phyloP scores from a whole-genome alignment of 2,113 vertebrate genomes.

The Corythaixoides concolor region DNA sequence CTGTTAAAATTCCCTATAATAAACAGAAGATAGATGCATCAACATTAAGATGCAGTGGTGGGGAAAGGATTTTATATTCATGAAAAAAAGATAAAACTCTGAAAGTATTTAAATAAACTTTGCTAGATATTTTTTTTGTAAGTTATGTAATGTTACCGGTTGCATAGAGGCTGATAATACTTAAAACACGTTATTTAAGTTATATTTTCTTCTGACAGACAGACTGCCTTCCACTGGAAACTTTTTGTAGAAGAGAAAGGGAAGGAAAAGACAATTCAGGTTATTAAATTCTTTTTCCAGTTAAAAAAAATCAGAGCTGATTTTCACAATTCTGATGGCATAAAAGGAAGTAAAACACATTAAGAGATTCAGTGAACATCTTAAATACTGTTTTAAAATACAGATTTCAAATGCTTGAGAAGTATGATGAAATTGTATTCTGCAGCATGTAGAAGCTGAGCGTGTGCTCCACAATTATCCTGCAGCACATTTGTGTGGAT shows the following conservation, averaged over 20 bases:
- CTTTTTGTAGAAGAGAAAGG: not conserved
- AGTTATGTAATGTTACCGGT: not conserved
- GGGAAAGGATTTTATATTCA: not conserved
- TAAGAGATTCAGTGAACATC: not conserved
- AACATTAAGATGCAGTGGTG: not conserved
- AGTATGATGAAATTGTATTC: not conserved
- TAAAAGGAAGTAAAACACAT: not conserved
- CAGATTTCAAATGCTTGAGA: no score
- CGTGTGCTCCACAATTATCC: not conserved
- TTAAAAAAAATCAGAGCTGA: not conserved
- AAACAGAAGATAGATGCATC: not conserved
- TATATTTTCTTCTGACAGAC: not conserved
- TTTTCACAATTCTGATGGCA: not conserved
- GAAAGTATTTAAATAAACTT: not conserved
- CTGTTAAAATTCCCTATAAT: not conserved
- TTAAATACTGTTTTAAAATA: not conserved
- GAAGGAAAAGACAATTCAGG: not conserved
- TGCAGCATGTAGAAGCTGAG: not conserved
- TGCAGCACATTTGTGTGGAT: not conserved
- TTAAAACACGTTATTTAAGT: not conserved
- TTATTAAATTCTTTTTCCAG: not conserved
- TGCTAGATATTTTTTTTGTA: not conserved
- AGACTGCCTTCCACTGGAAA: not conserved
- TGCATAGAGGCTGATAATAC: not conserved
- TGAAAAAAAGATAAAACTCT: not conserved